Evolutionary conservation across 2,113 vertebrate genomes (phyloP), one percentile per base, ranked within the genome.

Genomic region (Callorhinus ursinus): DNA sequence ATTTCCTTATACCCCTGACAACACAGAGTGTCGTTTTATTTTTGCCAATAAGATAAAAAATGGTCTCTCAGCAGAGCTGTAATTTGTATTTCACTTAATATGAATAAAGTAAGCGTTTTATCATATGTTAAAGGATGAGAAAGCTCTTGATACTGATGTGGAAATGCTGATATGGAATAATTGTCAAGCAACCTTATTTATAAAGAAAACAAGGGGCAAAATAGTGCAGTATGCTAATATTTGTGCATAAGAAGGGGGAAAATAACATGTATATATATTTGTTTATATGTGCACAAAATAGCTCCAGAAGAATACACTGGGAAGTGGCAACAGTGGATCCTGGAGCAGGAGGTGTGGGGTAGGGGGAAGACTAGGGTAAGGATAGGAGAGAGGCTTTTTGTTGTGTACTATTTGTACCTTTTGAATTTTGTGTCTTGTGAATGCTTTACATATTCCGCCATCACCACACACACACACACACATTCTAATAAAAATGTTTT

Each of bases 341-440:
- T 59, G 15, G 28, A 14, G 72, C 31, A 1, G 51, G 0, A 57
- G 24, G 15, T 18, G 65, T 57, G 28, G 28, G 36, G 24, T 19
- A 28, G 39, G 28, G n/a, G 24, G 24, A 18, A 26, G 19, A 22
- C 49, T 51, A 21, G 19, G 61, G 4, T n/a, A 74, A 24, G 65
- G 18, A 79, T 18, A 84, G 31, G 39, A 87, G n/a, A 46, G 53
- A 96, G 31, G n/a, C 10, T 87, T 96, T 87, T 88, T 67, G 91
- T 53, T 86, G 57, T 4, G 49, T 33, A 69, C 12, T 19, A 16
- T 36, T 85, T 51, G 57, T 80, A 61, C 5, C 26, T 93, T 96
- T 92, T 77, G 22, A 82, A 67, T 95, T 89, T 82, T 97, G 33
- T 93, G 55, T 92, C 88, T 90, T 95, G 16, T 81, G n/a, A 82